Conservation (phyloP, 2,113 vertebrate genomes). For the Dromiciops gliroides region DNA sequence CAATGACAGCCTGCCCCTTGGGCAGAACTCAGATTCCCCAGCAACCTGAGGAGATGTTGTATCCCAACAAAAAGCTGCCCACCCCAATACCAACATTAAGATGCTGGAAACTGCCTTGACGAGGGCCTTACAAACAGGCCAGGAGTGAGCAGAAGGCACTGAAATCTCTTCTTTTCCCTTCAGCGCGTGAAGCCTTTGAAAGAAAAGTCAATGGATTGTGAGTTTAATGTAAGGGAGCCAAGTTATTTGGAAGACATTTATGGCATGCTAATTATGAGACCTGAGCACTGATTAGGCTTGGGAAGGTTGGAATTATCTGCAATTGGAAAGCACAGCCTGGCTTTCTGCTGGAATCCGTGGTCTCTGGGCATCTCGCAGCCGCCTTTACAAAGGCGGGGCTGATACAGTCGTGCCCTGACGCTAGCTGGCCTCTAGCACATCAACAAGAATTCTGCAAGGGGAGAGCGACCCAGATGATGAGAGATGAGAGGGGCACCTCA, state of each 20-base stretch:
- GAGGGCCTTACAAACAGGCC: not conserved
- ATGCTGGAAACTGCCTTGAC: not conserved
- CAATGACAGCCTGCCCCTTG: not conserved
- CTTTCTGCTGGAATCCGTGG: not conserved
- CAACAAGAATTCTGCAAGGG: constrained; percentile 30
- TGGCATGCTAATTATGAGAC: not conserved
- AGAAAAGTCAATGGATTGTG: constrained; percentile 16
- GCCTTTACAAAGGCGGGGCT: constrained; percentile 34
- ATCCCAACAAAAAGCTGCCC: constrained; percentile 9
- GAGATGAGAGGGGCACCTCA: not conserved
- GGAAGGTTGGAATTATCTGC: not conserved
- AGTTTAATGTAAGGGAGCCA: constrained; percentile 14
- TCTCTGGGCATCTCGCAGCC: not conserved
- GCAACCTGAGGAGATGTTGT: too few relatives aligned
- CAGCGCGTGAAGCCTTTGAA: not conserved
- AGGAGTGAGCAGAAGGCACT: not conserved
- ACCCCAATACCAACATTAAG: not conserved
- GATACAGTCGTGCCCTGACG: not conserved
- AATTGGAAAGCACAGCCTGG: not conserved
- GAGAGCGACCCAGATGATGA: constrained; percentile 26
- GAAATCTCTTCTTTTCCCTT: not conserved
- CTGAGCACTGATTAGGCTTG: not conserved
- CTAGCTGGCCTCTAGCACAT: not conserved
- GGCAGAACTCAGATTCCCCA: too few relatives aligned
- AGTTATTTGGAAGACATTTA: constrained; percentile 26